phyloP scores from a whole-genome alignment of 2,113 vertebrate genomes.

The Gobiocypris rarus region DNA sequence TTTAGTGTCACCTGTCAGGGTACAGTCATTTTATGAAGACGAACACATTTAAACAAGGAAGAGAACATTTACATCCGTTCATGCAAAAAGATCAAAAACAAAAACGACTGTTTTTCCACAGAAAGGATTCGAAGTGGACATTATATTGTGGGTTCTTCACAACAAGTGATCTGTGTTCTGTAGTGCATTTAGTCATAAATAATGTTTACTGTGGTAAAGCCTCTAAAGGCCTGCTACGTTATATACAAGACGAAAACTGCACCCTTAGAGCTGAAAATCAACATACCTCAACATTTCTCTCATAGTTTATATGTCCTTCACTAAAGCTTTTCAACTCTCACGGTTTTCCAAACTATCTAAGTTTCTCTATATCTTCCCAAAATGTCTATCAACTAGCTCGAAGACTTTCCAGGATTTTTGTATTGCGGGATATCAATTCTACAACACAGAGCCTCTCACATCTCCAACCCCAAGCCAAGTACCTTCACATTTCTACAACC shows the following conservation, averaged over 20 bases:
- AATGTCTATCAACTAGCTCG: neutral
- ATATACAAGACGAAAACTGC: slow-evolving; percentile 49
- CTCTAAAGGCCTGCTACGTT: slow-evolving; percentile 55
- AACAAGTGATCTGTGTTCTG: slow-evolving; percentile 3
- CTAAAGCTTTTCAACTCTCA: neutral
- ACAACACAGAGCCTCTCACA: neutral
- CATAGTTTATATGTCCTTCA: neutral
- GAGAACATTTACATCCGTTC: slow-evolving; percentile 51
- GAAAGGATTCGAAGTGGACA: slow-evolving; percentile 32
- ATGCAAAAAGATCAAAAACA: slow-evolving; percentile 46
- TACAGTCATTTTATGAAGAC: slow-evolving; percentile 32
- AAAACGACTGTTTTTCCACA: slow-evolving; percentile 36
- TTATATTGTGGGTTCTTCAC: slow-evolving; percentile 41
- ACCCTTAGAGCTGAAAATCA: slow-evolving; percentile 24
- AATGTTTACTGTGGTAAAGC: slow-evolving; percentile 44
- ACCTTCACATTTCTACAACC: slow-evolving; percentile 22
- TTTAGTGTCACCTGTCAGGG: slow-evolving; percentile 39
- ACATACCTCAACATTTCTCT: neutral
- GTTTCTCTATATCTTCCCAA: slow-evolving; percentile 7
- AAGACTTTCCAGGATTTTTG: neutral
- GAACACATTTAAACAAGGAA: slow-evolving; percentile 45
- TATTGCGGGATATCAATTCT: neutral
- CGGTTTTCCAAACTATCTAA: neutral
- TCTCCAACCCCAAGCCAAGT: slow-evolving; percentile 25
- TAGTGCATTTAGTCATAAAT: slow-evolving; percentile 58